phyloP scores from a whole-genome alignment of 2,888 invertebrate species.

The Neoascia interrupta region DNA sequence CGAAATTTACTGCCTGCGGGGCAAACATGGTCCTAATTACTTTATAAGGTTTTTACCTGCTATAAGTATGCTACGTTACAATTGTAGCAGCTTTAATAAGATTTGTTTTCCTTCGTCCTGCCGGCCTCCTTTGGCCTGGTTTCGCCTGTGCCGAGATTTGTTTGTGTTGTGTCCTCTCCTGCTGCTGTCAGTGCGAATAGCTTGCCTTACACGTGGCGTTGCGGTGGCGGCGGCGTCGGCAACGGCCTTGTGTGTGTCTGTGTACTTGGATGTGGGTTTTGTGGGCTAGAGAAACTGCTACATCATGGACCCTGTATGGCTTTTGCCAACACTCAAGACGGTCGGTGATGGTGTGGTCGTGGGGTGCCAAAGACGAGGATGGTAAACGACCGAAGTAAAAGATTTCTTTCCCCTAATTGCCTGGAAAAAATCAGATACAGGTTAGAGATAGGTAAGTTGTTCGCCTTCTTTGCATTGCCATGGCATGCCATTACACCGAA shows the following conservation, averaged over 20 bases:
- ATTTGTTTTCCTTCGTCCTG: constrained; percentile 50
- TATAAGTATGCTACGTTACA: constrained; percentile 51
- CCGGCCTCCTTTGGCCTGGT: constrained; percentile 39
- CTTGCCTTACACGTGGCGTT: constrained; percentile 15
- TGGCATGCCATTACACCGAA: constrained; percentile 32
- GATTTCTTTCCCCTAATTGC: constrained; percentile 55
- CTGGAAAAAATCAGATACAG: constrained; percentile 44
- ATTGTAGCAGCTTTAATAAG: constrained; percentile 65
- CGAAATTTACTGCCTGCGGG: constrained; percentile 57
- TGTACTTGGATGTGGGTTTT: constrained; percentile 39
- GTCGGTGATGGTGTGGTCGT: constrained; percentile 46
- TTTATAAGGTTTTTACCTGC: constrained; percentile 62
- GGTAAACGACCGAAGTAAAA: constrained; percentile 52
- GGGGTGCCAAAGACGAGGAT: no score
- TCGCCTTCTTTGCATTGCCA: constrained; percentile 16
- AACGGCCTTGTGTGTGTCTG: constrained; percentile 6
- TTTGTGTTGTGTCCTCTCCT: constrained; percentile 47
- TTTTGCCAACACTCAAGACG: no score
- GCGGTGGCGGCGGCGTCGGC: no score
- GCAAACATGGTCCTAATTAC: constrained; percentile 66
- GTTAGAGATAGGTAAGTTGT: constrained; percentile 40
- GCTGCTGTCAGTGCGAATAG: constrained; percentile 9
- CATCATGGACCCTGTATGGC: constrained; percentile 55
- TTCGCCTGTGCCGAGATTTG: constrained; percentile 39
- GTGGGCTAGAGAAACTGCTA: constrained; percentile 59